These are phyloP conservation scores for Clivina fossor DNA, from an alignment of 2,888 invertebrate genomes.

Conservation along the genomic window DNA sequence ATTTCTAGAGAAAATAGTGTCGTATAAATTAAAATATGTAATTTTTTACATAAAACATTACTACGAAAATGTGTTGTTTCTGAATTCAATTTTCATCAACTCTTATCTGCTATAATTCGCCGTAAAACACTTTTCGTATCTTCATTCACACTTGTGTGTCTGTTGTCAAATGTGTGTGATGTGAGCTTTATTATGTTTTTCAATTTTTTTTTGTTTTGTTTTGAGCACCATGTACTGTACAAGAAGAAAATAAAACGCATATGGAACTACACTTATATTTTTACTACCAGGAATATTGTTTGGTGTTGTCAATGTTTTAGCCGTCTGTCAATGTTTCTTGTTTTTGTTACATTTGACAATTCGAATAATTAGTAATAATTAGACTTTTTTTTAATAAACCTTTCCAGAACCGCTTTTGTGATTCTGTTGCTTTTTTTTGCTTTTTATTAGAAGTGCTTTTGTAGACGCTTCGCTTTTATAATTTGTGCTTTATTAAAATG, in stretches of 20 bases:
- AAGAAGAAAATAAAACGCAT: slow-evolving; percentile 16
- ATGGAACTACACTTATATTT: slow-evolving; percentile 16
- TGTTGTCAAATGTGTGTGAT: slow-evolving; percentile 12
- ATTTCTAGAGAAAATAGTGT: too few species aligned
- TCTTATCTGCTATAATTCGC: too few species aligned
- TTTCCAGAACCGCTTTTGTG: slow-evolving; percentile 29
- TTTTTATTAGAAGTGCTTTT: slow-evolving; percentile 31
- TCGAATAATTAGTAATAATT: too few species aligned
- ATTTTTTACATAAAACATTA: too few species aligned
- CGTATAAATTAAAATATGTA: too few species aligned
- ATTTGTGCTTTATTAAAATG: slow-evolving; percentile 22
- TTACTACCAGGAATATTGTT: slow-evolving; percentile 23
- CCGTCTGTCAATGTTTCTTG: slow-evolving; percentile 21
- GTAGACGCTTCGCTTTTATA: slow-evolving; percentile 31
- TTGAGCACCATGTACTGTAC: slow-evolving; percentile 21
- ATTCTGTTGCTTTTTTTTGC: slow-evolving; percentile 31
- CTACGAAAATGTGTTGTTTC: too few species aligned
- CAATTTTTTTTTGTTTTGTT: slow-evolving; percentile 8
- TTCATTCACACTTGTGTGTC: slow-evolving; percentile 2
- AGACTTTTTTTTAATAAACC: too few species aligned
- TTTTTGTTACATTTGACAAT: too few species aligned
- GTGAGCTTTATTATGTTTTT: slow-evolving; percentile 15
- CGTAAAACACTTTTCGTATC: too few species aligned
- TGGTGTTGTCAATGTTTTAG: slow-evolving; percentile 24
- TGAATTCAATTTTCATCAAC: too few species aligned